A percentile compares a stretch with the other conserved stretches of the same genome.
Conservation (phyloP, 2,113 vertebrate genomes). For the Dryoscopus gambensis region DNA sequence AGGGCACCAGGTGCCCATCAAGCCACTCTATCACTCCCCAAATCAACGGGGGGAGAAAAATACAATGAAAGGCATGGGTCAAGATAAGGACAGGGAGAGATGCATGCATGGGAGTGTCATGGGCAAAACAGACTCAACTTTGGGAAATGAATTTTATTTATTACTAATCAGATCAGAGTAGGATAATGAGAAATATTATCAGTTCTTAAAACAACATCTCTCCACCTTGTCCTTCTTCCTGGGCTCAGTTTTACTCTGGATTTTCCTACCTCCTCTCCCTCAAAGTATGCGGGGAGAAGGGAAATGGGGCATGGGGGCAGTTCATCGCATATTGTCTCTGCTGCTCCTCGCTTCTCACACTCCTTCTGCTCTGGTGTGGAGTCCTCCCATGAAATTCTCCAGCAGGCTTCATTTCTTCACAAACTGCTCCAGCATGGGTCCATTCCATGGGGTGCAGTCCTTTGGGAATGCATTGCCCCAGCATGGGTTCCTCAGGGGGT, state of each 20-base stretch:
- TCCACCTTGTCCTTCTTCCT: neutral
- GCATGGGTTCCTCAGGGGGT: no score
- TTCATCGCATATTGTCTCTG: neutral
- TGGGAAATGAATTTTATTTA: neutral
- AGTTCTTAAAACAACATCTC: neutral
- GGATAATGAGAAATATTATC: neutral
- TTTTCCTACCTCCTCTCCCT: neutral
- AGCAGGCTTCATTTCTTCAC: neutral
- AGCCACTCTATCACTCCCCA: neutral
- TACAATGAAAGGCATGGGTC: neutral
- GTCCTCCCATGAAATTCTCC: neutral
- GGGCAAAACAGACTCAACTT: neutral
- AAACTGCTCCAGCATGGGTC: neutral
- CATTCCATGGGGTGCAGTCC: neutral
- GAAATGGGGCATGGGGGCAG: neutral
- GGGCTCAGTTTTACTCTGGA: neutral
- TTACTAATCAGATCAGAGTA: neutral
- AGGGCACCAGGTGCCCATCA: neutral
- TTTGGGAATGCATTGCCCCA: neutral
- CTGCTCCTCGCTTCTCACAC: neutral
- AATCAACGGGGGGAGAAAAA: neutral
- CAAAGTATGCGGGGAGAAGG: neutral
- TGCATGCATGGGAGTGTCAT: neutral
- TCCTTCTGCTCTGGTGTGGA: neutral
- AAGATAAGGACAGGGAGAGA: neutral